Evolutionary conservation across 2,888 invertebrate genomes (phyloP), one percentile per base, ranked within the genome.

Genomic region (Neocrepidodera transversa): DNA sequence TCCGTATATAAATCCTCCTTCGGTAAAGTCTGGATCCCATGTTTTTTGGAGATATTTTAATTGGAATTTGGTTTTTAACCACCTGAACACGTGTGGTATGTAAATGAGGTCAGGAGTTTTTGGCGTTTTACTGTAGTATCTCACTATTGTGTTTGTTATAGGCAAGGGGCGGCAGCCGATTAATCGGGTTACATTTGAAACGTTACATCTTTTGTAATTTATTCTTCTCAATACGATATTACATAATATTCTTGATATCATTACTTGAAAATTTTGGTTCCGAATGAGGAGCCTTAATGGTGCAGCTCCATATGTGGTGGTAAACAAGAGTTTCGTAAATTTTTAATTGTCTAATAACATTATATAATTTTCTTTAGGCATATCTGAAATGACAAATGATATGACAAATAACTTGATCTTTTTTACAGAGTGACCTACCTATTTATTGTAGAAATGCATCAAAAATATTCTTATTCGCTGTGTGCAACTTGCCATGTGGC

Each of bases 1-100:
- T 11, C 80, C 80, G 58, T 78, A 79, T 56, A 80, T 79, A 58
- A 80, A 80, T 4, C 77, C 78, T 0, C 80, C 80, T 70, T 80
- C 80, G n/a, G 75, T 71, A 61, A 80, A 80, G 2, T 79, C 77
- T 0, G 78, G 76, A 63, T 80, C 80, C 78, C 78, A 79, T 6
- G 70, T 69, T 54, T 70, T 74, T 60, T 76, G 71, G 38, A 80
- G 63, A 55, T 75, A 71, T 63, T 77, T 78, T 42, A 80, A 74
- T 51, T 74, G 74, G 5, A 78, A 63, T 65, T 80, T 80, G 26
- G 75, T 76, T 61, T 73, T 77, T 18, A 79, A 45, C 79, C 79
- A 80, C 64, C 78, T 70, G 11, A 76, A 64, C 6, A 80, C 51
- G 55, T 77, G 77, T 0, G 80, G 80, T 23, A 79, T 72, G 65